These are phyloP conservation scores for Mythimna lalbum DNA, from an alignment of 2,888 invertebrate genomes.

Conservation along the genomic window DNA sequence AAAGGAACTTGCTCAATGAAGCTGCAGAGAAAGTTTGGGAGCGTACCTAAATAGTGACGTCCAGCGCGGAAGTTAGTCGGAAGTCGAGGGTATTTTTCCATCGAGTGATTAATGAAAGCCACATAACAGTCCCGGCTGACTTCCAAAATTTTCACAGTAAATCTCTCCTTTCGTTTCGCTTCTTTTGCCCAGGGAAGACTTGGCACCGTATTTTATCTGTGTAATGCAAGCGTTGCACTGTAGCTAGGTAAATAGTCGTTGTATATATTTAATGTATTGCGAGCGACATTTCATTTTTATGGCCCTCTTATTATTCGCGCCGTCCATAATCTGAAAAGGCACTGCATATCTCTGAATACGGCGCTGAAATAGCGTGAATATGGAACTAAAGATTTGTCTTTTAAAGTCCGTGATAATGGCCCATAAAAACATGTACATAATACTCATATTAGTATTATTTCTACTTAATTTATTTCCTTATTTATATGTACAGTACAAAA, in stretches of 20 bases:
- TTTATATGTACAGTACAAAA: background rate
- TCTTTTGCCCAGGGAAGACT: constrained; percentile 87
- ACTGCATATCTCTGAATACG: constrained; percentile 43
- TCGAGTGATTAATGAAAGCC: constrained; percentile 86
- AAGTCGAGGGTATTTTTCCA: constrained; percentile 83
- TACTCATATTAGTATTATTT: background rate
- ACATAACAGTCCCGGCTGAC: constrained; percentile 87
- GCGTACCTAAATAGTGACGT: constrained; percentile 67
- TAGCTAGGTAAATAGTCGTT: constrained; percentile 83
- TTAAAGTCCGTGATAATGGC: constrained; percentile 12
- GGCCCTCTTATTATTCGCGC: constrained; percentile 58
- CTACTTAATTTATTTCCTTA: background rate
- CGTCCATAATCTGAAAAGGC: constrained; percentile 57
- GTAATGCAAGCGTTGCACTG: constrained; percentile 86
- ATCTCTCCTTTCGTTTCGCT: constrained; percentile 86
- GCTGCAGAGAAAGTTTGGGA: constrained; percentile 55
- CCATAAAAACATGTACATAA: background rate
- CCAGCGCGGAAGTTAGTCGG: constrained; percentile 73
- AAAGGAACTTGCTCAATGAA: constrained; percentile 45
- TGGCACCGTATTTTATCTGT: constrained; percentile 89
- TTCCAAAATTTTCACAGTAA: constrained; percentile 89
- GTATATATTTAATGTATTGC: constrained; percentile 71
- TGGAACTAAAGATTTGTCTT: constrained; percentile 7
- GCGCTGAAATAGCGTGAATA: constrained; percentile 17
- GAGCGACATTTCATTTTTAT: constrained; percentile 67